Conservation (phyloP, 2,888 invertebrate genomes). For the Troides helena region DNA sequence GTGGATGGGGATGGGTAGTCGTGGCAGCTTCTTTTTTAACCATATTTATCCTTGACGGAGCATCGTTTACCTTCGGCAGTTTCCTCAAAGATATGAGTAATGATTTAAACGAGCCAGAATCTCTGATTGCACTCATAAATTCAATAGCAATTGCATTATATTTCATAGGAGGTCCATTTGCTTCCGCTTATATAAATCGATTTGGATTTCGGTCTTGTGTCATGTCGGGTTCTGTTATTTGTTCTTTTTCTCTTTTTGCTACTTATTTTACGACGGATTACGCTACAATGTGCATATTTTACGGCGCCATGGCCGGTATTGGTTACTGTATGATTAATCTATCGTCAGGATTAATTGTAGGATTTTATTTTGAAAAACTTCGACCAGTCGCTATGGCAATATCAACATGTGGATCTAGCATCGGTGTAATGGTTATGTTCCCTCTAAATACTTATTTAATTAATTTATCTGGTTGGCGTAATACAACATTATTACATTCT, state of each 20-base stretch:
- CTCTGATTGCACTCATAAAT: conserved; percentile 58
- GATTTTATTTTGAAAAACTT: conserved; percentile 70
- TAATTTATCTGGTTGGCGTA: conserved; percentile 61
- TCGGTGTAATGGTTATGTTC: conserved; percentile 63
- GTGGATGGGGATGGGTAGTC: conserved; percentile 73
- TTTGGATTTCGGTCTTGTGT: conserved; percentile 67
- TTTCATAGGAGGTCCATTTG: conserved; percentile 58
- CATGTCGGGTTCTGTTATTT: conserved; percentile 63
- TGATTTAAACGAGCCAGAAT: conserved; percentile 51
- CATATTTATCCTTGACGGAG: conserved; percentile 61
- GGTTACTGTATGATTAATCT: conserved; percentile 65
- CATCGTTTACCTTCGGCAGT: conserved; percentile 65
- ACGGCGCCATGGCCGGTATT: conserved; percentile 58
- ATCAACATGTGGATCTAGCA: conserved; percentile 60
- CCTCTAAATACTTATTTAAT: conserved; percentile 57
- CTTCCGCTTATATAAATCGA: conserved; percentile 67
- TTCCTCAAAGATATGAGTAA: conserved; percentile 52
- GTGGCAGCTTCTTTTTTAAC: conserved; percentile 53
- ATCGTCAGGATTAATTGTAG: conserved; percentile 59
- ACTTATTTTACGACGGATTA: conserved; percentile 57
- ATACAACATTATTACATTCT: conserved; percentile 58
- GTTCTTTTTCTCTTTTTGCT: conserved; percentile 52
- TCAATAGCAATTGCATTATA: conserved; percentile 65
- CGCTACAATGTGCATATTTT: conserved; percentile 52
- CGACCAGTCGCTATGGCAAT: conserved; percentile 62